Evolutionary conservation across 2,113 vertebrate genomes (phyloP).

Genomic region (Anhinga rufa): DNA sequence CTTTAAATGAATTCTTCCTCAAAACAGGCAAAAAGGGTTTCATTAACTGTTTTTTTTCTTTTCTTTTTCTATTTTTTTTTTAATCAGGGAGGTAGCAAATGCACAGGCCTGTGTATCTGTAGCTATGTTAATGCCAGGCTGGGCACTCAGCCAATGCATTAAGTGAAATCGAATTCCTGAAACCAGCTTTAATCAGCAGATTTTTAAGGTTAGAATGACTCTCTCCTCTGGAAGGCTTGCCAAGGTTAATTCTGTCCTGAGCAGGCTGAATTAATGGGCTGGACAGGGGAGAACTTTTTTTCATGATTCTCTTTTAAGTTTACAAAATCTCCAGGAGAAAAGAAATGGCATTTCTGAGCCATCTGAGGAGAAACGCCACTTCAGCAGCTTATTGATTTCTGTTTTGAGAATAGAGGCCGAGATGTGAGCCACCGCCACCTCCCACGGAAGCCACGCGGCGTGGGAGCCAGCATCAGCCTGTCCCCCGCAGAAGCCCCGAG

Average conservation of each 20-base stretch:
- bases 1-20: conserved; percentile 4
- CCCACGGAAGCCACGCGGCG: accelerated
- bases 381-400: not conserved
- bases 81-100: conserved; percentile 16
- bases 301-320: conserved; percentile 53
- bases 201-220: conserved; percentile 99
- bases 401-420: not conserved
- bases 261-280: conserved; percentile 88
- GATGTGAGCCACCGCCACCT: accelerated
- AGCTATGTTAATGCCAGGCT: conserved; percentile 87
- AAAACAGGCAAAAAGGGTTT: conserved; percentile 8
- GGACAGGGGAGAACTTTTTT: conserved; percentile 69
- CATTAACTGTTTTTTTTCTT: not conserved
- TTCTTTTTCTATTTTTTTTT: not conserved
- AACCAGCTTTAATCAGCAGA: conserved; percentile 99
- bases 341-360: not conserved
- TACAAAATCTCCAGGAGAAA: conserved; percentile 46
- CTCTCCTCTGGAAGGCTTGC: conserved; percentile 90
- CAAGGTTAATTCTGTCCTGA: conserved; percentile 96
- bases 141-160: conserved; percentile 93
- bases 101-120: conserved; percentile 77
- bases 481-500: accelerated
- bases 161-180: conserved; percentile 98
- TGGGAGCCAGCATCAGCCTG: accelerated
- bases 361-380: not conserved